Evolutionary conservation across 1,140 invertebrate genomes (phyloP), one percentile per base, ranked within the genome.

Genomic region (Euura lappo): DNA sequence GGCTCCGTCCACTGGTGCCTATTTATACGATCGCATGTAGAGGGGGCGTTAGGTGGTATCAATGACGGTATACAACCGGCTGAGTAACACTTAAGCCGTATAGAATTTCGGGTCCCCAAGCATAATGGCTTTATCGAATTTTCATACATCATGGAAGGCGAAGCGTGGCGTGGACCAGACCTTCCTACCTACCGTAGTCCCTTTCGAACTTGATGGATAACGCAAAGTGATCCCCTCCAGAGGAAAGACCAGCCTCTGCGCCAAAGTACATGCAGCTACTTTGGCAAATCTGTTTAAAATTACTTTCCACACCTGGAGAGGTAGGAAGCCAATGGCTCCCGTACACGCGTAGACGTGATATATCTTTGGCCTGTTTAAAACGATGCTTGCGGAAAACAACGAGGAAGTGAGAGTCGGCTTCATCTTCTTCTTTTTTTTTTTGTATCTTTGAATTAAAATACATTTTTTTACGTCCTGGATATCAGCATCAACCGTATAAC

Each of bases 41-140:
- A 28, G 28, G 51, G 5, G 51, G 3, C 51, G 8, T 11, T 28
- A 11, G 51, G 13, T n/a, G 51, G 51, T 60, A 60, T 60, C 51
- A 60, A 60, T 60, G 51, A 60, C 51, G 51, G 28, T 68, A 68
- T 42, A 28, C 66, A 42, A 68, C 66, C 66, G 8, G 44, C 44
- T 10, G 66, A 68, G 28, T 28, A 42, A 68, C 66, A 28, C 44
- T 28, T 68, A 68, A 42, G 28, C 28, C 66, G 66, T 68, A 68
- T 68, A 68, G 66, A 68, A 68, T 68, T 28, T 68, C 66, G 66
- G 44, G 66, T 28, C 44, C 13, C 28, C 66, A 42, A 42, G 51
- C 44, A 68, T 68, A 68, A 68, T 68, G 44, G 28, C 44, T 68
- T 68, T 68, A 68, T 68, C 66, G 66, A 68, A 68, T 68, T 68